phyloP scores from a whole-genome alignment of 2,797 vertebrate species.

The Chanos chanos region DNA sequence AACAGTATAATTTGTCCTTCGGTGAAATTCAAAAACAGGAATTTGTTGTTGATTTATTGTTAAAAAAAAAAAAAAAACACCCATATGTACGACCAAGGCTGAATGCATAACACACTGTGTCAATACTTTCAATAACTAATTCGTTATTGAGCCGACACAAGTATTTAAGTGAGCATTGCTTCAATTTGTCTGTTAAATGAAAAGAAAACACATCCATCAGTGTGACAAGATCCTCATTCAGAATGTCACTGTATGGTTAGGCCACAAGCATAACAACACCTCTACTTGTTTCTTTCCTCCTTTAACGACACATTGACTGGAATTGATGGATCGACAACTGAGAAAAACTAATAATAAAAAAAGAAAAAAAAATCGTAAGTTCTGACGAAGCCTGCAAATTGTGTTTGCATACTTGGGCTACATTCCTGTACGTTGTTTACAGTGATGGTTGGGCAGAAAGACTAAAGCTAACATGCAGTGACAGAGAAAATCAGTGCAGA shows the following conservation, averaged over 20 bases:
- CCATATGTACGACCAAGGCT: conserved; percentile 10
- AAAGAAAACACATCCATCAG: conserved; percentile 29
- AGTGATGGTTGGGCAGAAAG: no score
- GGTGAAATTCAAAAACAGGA: conserved; percentile 9
- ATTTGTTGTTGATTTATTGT: conserved; percentile 1
- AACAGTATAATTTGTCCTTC: conserved; percentile 3
- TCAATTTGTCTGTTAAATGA: conserved; percentile 28
- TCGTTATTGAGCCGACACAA: conserved; percentile 30
- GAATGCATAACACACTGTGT: conserved; percentile 5
- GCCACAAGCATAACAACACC: conserved; percentile 15
- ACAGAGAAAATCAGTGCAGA: no score
- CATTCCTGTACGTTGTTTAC: no score
- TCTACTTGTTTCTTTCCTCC: conserved; percentile 2
- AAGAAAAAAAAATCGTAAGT: no score
- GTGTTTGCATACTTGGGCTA: no score
- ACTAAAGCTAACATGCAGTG: no score
- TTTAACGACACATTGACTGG: background rate
- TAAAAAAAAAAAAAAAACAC: conserved; percentile 18
- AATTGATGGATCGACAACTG: no score
- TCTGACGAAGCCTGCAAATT: no score
- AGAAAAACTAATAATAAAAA: no score
- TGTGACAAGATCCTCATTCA: conserved; percentile 34
- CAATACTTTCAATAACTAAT: conserved; percentile 33
- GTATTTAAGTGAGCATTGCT: conserved; percentile 9
- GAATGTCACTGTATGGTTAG: conserved; percentile 23